These are phyloP conservation scores for Myiotriccus ornatus DNA, from an alignment of 2,797 vertebrate species.

Conservation along the genomic window DNA sequence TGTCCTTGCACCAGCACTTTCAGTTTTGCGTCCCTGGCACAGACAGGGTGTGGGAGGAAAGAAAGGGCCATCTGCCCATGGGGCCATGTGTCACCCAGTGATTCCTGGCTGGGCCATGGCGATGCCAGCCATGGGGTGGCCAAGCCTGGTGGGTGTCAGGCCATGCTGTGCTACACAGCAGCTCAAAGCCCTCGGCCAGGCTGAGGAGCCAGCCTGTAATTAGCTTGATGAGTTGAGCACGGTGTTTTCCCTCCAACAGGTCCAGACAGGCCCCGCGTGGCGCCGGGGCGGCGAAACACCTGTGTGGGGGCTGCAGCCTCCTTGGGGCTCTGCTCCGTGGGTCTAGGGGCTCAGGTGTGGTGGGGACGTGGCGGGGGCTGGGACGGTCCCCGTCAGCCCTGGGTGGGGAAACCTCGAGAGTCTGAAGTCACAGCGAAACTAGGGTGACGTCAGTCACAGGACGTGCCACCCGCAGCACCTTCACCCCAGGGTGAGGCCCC, in stretches of 20 bases:
- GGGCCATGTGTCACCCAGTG: neutral
- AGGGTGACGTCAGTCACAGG: neutral
- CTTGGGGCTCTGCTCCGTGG: rapidly evolving
- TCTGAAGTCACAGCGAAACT: conserved; percentile 40
- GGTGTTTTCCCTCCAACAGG: neutral
- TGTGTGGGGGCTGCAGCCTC: neutral
- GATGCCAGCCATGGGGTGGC: neutral
- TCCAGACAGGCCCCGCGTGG: rapidly evolving
- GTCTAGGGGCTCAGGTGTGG: neutral
- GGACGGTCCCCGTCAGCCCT: rapidly evolving
- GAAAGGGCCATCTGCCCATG: neutral
- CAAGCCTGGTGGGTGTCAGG: rapidly evolving
- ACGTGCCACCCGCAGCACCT: neutral
- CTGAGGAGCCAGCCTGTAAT: neutral
- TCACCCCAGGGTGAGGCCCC: neutral
- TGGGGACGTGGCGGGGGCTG: rapidly evolving
- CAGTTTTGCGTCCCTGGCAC: neutral
- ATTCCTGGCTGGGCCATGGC: rapidly evolving
- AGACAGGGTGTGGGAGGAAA: neutral
- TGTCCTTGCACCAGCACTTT: neutral
- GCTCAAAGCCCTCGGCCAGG: neutral
- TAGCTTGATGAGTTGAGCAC: neutral
- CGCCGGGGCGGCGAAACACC: neutral
- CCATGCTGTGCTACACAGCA: rapidly evolving
- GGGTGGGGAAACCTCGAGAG: neutral